Evolutionary conservation across 2,113 vertebrate genomes (phyloP), one percentile per base, ranked within the genome.

Genomic region (Scopus umbretta): DNA sequence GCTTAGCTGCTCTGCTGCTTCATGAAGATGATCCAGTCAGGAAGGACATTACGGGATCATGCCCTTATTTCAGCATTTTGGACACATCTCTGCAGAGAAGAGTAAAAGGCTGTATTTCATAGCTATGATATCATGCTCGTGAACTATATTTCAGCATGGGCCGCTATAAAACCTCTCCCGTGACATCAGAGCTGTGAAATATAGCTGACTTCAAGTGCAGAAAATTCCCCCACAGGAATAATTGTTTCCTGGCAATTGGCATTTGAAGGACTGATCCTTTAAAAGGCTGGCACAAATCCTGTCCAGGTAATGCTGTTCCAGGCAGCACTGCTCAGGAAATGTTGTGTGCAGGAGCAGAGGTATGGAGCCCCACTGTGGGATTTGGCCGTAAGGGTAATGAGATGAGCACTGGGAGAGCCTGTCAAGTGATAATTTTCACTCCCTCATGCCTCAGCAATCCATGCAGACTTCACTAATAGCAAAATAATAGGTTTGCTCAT

Each of bases 131-230:
- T 90, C 96, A 96, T 96, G 86, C 88, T 90, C 12, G 3, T 86
- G 79, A 95, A 91, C 80, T 70, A 73, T 97, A 95, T 96, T 97
- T 97, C 95, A 97, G 90, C 95, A 95, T 86, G 80, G 97, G 82
- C 95, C 92, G 88, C 97, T 96, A 96, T 97, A 98, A 98, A 98
- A 97, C 56, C 65, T 97, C 94, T 96, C 88, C 73, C 40, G 16
- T 95, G 92, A 97, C 97, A 98, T 98, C 98, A 98, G 96, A 98
- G 96, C 93, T 94, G 91, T 97, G 97, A 98, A 97, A 98, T 98
- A 98, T 97, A 96, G 94, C 86, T 91, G 91, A 94, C 94, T 98
- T 98, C 87, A 93, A 96, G 89, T 94, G 88, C 91, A 95, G 92
- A 97, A 96, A 97, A 97, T 91, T 88, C 95, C 92, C 97, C 93